Evolutionary conservation across 2,797 vertebrate species (phyloP), one percentile per base, ranked within the genome.

Genomic region (Aselliscus stoliczkanus): DNA sequence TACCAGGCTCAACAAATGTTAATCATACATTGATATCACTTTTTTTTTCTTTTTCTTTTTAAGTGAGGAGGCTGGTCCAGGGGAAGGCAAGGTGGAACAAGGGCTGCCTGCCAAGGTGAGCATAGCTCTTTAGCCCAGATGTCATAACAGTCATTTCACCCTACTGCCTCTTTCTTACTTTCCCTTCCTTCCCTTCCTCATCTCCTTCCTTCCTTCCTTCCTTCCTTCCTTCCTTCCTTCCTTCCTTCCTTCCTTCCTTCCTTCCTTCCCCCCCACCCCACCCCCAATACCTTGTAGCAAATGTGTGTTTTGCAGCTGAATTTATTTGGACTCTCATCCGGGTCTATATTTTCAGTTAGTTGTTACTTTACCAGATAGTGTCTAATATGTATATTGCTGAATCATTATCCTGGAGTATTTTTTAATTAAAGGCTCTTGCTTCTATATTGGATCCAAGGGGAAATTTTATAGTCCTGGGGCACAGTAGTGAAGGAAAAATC

Each of bases 81-180:
- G 47, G 69, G 84, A 79, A 96, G 70, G 31, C 95, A 92, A 76
- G 1, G 23, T 29, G 17, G 96, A 97, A 12, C 91, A 96, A 73
- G 96, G 96, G 34, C n/a, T 98, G 11, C 92, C 96, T 90, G 97
- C 87, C 39, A 98, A 97, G 97, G 98, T 98, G 62, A 97, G 98
- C 76, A 10, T 5, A 5, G 4, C 21, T 81, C 67, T 89, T 37
- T 37, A 54, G 25, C 13, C 17, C 56, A 80, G 42, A 15, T 29
- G 5, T 65, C 12, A 4, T 7, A 27, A 44, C 58, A 20, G 37
- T 5, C 72, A 56, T 81, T 39, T 80, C 56, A 42, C 34, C 25
- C 17, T 50, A 8, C 29, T 54, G 3, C 44, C 14, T 21, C 18
- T 7, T 15, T 17, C 20, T 7, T 8, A 14, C 6, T 18, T 7